Conservation (phyloP, 2,888 invertebrate genomes). For the Norana najaformis region DNA sequence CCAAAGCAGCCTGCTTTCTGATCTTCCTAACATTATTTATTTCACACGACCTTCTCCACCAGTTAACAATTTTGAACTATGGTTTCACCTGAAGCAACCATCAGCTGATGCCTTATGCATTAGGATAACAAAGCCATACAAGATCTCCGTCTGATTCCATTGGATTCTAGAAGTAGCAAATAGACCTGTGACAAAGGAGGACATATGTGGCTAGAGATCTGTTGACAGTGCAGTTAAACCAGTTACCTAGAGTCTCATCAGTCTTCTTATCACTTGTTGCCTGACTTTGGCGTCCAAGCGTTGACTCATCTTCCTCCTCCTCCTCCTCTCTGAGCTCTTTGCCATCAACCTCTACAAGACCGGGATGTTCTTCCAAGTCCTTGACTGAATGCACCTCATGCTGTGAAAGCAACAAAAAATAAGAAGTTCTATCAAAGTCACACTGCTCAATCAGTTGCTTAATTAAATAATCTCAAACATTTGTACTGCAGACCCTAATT, state of each 20-base stretch:
- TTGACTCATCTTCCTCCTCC: slow-evolving; percentile 48
- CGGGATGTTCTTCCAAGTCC: background rate
- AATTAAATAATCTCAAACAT: background rate
- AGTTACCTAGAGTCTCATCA: slow-evolving; percentile 52
- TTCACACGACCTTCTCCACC: too few species aligned
- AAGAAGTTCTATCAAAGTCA: background rate
- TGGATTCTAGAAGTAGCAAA: too few species aligned
- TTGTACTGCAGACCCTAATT: background rate
- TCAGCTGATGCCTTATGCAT: too few species aligned
- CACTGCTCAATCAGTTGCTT: too few species aligned
- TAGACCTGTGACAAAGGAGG: too few species aligned
- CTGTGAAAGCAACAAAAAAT: background rate
- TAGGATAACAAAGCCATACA: too few species aligned
- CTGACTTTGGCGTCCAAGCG: background rate
- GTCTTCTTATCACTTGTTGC: slow-evolving; percentile 53
- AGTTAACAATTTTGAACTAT: too few species aligned
- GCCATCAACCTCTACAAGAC: background rate
- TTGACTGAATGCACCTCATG: background rate
- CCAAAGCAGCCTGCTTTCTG: too few species aligned
- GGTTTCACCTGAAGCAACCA: too few species aligned
- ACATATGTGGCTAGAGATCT: too few species aligned
- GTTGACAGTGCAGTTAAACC: background rate
- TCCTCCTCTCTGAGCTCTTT: slow-evolving; percentile 23
- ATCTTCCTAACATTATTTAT: too few species aligned
- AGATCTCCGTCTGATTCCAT: too few species aligned